phyloP scores from a whole-genome alignment of 2,797 vertebrate genomes.

The Dermochelys coriacea region DNA sequence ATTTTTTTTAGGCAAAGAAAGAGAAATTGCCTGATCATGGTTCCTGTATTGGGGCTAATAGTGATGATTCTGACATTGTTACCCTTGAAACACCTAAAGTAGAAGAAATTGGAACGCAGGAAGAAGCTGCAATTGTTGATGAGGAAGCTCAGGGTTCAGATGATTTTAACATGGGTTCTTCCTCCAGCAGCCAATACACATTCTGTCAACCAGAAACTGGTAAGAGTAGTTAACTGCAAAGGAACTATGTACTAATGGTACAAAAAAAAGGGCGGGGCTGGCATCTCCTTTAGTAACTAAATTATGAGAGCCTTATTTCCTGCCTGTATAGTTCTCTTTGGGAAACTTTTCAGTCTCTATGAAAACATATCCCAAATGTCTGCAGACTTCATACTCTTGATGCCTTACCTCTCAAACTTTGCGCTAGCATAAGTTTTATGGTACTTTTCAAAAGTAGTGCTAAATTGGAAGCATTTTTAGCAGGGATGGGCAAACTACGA shows the following conservation, averaged over 20 bases:
- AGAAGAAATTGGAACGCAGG: conserved; percentile 81
- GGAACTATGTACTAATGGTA: neutral
- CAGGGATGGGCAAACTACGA: too few species aligned
- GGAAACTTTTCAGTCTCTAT: neutral
- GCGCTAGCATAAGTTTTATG: neutral
- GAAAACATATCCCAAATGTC: neutral
- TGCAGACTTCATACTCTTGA: neutral
- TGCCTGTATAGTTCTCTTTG: neutral
- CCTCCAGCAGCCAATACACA: conserved; percentile 95
- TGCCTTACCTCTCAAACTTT: neutral
- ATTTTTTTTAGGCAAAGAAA: conserved; percentile 72
- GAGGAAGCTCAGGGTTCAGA: conserved; percentile 73
- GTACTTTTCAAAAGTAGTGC: neutral
- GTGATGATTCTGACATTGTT: conserved; percentile 96
- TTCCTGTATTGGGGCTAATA: conserved; percentile 84
- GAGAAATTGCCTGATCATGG: conserved; percentile 78
- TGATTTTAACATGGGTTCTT: conserved; percentile 91
- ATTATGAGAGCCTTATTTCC: too few species aligned
- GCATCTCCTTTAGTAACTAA: too few species aligned
- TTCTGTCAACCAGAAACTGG: conserved; percentile 90
- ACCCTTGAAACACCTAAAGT: conserved; percentile 89
- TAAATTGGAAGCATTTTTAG: neutral
- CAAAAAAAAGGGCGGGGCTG: fast-evolving
- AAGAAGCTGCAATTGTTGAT: conserved; percentile 69
- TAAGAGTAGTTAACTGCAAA: conserved; percentile 66